Conservation (phyloP, 2,113 vertebrate genomes). For the Lucifuga dentata region DNA sequence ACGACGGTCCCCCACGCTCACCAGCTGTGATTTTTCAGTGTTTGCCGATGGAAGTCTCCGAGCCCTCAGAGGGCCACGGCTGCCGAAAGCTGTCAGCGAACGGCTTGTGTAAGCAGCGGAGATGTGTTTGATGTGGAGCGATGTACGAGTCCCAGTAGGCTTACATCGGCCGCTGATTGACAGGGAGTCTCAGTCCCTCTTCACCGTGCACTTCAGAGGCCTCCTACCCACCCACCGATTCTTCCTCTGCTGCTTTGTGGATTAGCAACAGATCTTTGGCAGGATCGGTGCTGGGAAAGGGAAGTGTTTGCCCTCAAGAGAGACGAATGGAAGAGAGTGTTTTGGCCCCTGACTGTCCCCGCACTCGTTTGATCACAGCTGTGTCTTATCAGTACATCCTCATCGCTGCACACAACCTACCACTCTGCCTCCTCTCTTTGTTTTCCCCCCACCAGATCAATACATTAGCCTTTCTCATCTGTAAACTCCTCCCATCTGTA, state of each 20-base stretch:
- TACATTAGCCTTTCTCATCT: slow-evolving; percentile 76
- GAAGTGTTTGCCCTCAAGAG: slow-evolving; percentile 52
- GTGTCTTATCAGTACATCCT: slow-evolving; percentile 47
- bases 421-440: slow-evolving; percentile 45
- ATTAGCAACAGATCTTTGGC: slow-evolving; percentile 65
- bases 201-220: slow-evolving; percentile 54
- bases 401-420: slow-evolving; percentile 47
- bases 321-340: slow-evolving; percentile 60
- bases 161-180: slow-evolving; percentile 71
- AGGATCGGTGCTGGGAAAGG: slow-evolving; percentile 62
- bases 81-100: slow-evolving; percentile 62
- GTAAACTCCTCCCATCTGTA: slow-evolving; percentile 51
- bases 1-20: slow-evolving; percentile 40
- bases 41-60: slow-evolving; percentile 55
- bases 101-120: slow-evolving; percentile 69
- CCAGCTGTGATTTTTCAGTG: slow-evolving; percentile 61
- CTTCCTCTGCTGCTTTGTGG: slow-evolving; percentile 52
- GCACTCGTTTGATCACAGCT: slow-evolving; percentile 64
- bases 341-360: slow-evolving; percentile 41
- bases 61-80: slow-evolving; percentile 39
- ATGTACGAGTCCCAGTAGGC: slow-evolving; percentile 46
- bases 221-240: slow-evolving; percentile 48
- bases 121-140: slow-evolving; percentile 70
- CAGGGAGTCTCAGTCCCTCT: slow-evolving; percentile 51
- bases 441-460: slow-evolving; percentile 68